Conservation (phyloP, 2,797 vertebrate genomes). For the Scolopax bukidnonensis region DNA sequence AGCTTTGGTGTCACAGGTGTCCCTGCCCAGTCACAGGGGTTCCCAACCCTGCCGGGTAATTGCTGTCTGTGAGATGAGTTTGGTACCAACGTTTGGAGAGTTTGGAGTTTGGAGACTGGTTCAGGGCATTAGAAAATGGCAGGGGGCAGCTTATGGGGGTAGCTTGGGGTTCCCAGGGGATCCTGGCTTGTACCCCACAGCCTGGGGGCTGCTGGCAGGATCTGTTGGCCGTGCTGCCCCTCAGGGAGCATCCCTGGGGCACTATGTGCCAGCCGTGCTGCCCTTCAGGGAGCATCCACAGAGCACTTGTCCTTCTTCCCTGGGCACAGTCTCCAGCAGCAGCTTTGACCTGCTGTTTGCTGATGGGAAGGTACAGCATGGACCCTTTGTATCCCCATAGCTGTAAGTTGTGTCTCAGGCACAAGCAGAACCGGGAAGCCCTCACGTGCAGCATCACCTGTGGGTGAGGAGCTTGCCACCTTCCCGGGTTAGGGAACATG, state of each 20-base stretch:
- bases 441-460: rapidly evolving
- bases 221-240: rapidly evolving
- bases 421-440: neutral
- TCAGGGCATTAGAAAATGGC: neutral
- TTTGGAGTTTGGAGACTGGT: neutral
- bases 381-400: rapidly evolving
- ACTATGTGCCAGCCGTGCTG: rapidly evolving
- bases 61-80: neutral
- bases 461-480: neutral
- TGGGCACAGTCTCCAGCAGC: neutral
- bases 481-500: neutral
- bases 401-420: neutral
- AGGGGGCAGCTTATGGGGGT: too few species aligned
- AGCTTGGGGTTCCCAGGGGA: neutral
- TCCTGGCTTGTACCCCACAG: neutral
- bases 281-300: neutral
- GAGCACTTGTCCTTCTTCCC: neutral
- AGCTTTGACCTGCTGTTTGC: neutral
- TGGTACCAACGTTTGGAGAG: neutral
- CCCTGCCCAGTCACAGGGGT: too few species aligned
- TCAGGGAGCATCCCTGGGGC: neutral
- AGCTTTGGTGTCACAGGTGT: neutral
- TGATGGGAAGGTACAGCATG: rapidly evolving
- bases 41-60: neutral
- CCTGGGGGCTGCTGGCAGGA: neutral